These are phyloP conservation scores for Griposia aprilina DNA, from an alignment of 2,888 invertebrate genomes.

Conservation along the genomic window DNA sequence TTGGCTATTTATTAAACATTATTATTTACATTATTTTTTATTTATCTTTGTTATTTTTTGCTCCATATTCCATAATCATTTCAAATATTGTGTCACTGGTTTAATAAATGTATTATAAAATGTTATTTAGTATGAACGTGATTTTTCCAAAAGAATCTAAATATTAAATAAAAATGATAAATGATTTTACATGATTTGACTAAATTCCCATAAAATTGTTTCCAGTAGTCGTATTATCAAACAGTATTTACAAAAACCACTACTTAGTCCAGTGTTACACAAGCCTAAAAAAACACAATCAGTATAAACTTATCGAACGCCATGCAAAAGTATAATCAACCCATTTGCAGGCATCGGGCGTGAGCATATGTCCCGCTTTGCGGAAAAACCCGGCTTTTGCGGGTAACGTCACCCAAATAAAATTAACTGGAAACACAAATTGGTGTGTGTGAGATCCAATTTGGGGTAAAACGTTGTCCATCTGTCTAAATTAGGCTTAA, in stretches of 20 bases:
- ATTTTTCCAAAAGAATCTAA: too few species aligned
- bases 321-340: slow-evolving; percentile 60
- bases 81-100: too few species aligned
- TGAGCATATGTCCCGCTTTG: slow-evolving; percentile 43
- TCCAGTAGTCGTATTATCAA: neutral
- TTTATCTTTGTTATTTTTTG: too few species aligned
- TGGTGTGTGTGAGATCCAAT: slow-evolving; percentile 64
- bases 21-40: too few species aligned
- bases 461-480: slow-evolving; percentile 63
- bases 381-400: slow-evolving; percentile 55
- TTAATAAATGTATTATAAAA: too few species aligned
- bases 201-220: neutral
- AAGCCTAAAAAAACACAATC: slow-evolving; percentile 60
- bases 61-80: too few species aligned
- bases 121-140: too few species aligned
- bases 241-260: neutral
- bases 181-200: too few species aligned
- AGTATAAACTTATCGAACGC: slow-evolving; percentile 53
- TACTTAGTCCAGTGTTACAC: slow-evolving; percentile 25
- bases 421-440: slow-evolving; percentile 68
- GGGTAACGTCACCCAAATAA: slow-evolving; percentile 62
- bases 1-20: too few species aligned
- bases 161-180: too few species aligned
- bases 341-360: slow-evolving; percentile 61
- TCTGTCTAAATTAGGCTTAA: slow-evolving; percentile 68